These are phyloP conservation scores for Cryptophagus acutangulus DNA, from an alignment of 2,888 invertebrate genomes.

Conservation along the genomic window DNA sequence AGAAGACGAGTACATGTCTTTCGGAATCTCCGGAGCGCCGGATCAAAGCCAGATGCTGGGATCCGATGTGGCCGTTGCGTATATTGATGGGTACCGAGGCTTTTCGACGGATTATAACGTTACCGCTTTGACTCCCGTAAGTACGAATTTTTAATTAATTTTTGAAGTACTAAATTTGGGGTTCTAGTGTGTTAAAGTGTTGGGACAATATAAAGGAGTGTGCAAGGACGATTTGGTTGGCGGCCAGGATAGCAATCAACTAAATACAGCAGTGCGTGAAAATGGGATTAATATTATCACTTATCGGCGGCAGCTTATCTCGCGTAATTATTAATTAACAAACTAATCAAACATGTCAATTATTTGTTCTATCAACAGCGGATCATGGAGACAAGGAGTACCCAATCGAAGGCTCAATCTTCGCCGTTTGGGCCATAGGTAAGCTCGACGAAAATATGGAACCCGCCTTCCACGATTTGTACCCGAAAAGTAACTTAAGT, in stretches of 20 bases:
- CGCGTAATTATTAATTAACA: constrained; percentile 53
- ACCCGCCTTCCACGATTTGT: constrained; percentile 78
- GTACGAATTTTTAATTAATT: constrained; percentile 27
- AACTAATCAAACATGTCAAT: neutral
- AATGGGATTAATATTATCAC: constrained; percentile 75
- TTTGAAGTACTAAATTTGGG: constrained; percentile 1
- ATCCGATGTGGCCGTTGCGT: constrained; percentile 76
- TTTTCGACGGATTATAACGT: constrained; percentile 80
- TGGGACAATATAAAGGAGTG: constrained; percentile 81
- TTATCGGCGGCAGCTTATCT: constrained; percentile 70
- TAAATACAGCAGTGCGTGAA: constrained; percentile 65
- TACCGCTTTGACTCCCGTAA: constrained; percentile 73
- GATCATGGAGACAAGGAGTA: constrained; percentile 74
- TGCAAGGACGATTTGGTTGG: constrained; percentile 80
- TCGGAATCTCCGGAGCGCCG: constrained; percentile 77
- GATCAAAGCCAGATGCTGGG: constrained; percentile 74
- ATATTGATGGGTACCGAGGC: constrained; percentile 67
- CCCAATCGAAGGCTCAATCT: constrained; percentile 55
- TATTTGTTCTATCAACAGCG: constrained; percentile 51
- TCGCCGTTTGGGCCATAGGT: constrained; percentile 81
- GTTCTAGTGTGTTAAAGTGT: constrained; percentile 72
- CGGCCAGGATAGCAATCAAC: constrained; percentile 75
- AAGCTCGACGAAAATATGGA: constrained; percentile 69
- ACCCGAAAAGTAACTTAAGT: constrained; percentile 65
- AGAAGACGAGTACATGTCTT: constrained; percentile 80